Percentiles rank a stretch among this genome's conserved stretches.
These are phyloP conservation scores for Betta splendens DNA, from an alignment of 2,797 vertebrate species.

Conservation along the genomic window DNA sequence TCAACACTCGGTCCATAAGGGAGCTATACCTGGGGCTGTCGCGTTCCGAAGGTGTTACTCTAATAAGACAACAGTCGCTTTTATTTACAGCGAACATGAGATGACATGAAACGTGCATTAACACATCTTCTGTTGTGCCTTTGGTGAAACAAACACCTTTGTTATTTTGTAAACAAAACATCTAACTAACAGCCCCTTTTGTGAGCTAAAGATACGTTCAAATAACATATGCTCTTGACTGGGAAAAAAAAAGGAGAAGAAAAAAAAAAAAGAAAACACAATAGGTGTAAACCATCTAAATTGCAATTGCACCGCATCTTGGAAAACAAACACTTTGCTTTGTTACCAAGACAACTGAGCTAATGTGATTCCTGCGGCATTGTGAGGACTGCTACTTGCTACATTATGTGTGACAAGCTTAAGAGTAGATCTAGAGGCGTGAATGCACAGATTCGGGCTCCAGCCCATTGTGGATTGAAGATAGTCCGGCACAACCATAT, in stretches of 20 bases:
- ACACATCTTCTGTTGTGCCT: slow-evolving; percentile 81
- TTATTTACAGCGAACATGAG: slow-evolving; percentile 75
- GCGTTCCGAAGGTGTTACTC: slow-evolving; percentile 71
- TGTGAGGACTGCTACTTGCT: slow-evolving; percentile 73
- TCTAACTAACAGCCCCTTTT: slow-evolving; percentile 79
- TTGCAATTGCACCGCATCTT: slow-evolving; percentile 83
- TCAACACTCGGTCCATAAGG: slow-evolving; percentile 68
- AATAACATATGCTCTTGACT: slow-evolving; percentile 86
- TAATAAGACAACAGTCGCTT: slow-evolving; percentile 77
- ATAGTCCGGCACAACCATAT: slow-evolving; percentile 68
- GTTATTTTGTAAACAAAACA: slow-evolving; percentile 84
- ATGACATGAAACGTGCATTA: slow-evolving; percentile 79
- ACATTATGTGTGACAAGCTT: slow-evolving; percentile 80
- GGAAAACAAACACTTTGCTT: slow-evolving; percentile 87
- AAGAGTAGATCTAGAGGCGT: slow-evolving; percentile 75
- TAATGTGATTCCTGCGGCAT: slow-evolving; percentile 82
- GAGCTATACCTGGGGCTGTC: slow-evolving; percentile 74
- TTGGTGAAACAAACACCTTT: slow-evolving; percentile 82
- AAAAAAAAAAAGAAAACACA: slow-evolving; percentile 60
- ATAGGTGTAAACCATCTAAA: slow-evolving; percentile 85
- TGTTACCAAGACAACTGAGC: slow-evolving; percentile 87
- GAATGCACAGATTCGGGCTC: slow-evolving; percentile 59
- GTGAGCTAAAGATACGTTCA: slow-evolving; percentile 82
- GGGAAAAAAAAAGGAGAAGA: slow-evolving; percentile 21
- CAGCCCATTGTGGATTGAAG: slow-evolving; percentile 63